Evolutionary conservation across 2,888 invertebrate genomes (phyloP).

Genomic region (Tupiocoris notatus): DNA sequence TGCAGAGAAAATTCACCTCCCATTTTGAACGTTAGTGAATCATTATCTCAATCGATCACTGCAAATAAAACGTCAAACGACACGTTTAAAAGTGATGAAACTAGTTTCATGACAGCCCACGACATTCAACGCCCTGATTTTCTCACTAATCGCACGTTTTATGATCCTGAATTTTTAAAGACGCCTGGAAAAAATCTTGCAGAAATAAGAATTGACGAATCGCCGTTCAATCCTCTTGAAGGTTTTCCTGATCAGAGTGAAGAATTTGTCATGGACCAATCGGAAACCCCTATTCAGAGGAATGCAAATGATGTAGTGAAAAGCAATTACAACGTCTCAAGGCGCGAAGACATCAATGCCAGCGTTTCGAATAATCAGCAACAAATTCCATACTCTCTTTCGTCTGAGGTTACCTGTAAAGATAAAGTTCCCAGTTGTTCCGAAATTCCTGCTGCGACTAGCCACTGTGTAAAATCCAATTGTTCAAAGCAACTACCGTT

Average conservation of each 20-base stretch:
- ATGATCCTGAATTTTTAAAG: conserved; percentile 37
- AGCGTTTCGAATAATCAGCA: no score
- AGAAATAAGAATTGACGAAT: conserved; percentile 31
- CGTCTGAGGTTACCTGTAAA: background rate
- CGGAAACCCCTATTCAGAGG: background rate
- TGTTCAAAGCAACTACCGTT: background rate
- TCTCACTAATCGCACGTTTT: conserved; percentile 22
- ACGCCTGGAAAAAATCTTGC: conserved; percentile 44
- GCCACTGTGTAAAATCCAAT: background rate
- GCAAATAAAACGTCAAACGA: conserved; percentile 22
- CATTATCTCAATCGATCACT: background rate
- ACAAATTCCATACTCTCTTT: background rate
- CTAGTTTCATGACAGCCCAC: conserved; percentile 44
- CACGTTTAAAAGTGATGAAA: conserved; percentile 30
- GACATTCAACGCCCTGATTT: conserved; percentile 37
- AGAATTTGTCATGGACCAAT: conserved; percentile 9
- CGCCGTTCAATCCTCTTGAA: conserved; percentile 40
- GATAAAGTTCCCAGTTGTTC: background rate
- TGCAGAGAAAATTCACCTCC: conserved; percentile 1
- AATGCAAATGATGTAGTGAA: background rate
- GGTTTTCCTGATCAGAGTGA: conserved; percentile 16
- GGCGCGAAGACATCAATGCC: background rate
- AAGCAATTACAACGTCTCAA: background rate
- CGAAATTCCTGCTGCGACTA: background rate
- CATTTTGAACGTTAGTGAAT: background rate